Conservation (phyloP, 1,140 invertebrate species). For the Macrosteles quadrilineatus region DNA sequence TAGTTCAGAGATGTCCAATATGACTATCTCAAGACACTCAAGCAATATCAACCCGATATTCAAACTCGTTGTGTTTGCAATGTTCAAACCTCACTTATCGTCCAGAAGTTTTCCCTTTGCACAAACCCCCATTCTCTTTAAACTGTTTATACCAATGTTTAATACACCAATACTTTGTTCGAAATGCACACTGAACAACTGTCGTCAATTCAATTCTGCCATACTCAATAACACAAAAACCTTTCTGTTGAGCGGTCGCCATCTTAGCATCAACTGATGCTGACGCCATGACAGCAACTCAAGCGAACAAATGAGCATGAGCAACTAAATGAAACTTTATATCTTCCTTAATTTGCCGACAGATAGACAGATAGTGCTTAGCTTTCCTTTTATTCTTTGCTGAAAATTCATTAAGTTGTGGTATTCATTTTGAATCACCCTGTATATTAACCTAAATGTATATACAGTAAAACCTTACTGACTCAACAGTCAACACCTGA, state of each 20-base stretch:
- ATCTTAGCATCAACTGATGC: no score
- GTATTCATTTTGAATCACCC: slow-evolving; percentile 25
- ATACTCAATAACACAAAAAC: slow-evolving; percentile 4
- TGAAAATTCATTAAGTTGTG: slow-evolving; percentile 8
- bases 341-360: background rate
- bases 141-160: slow-evolving; percentile 23
- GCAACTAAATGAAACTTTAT: no score
- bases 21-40: no score
- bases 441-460: no score
- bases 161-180: slow-evolving; percentile 20
- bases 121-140: slow-evolving; percentile 20
- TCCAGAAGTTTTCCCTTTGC: slow-evolving; percentile 28
- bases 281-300: background rate
- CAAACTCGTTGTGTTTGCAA: no score
- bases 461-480: no score
- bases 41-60: no score
- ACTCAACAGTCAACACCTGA: no score
- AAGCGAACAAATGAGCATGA: slow-evolving; percentile 2
- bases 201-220: slow-evolving; percentile 6
- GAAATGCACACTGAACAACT: no score
- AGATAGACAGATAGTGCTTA: background rate
- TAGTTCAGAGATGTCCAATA: no score
- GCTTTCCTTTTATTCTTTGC: background rate
- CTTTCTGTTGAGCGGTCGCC: no score
- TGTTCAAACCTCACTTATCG: no score